Base-by-base conservation (phyloP, 2,888 invertebrate species). In the Cataglyphis cursor region DNA sequence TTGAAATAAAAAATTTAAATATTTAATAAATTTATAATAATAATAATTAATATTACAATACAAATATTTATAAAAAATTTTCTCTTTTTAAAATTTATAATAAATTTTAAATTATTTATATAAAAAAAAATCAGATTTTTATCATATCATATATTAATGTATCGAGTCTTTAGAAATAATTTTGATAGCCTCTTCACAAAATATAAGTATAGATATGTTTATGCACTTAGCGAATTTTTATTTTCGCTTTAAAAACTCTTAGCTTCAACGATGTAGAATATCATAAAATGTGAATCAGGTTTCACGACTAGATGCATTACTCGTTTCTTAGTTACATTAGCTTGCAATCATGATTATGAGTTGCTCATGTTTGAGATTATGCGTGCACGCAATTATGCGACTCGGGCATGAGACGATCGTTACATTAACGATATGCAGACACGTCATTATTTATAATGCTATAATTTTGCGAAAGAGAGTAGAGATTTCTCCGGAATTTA, bases 381-480 rank as follows among this genome's bases (percentile, higher is more conserved):
- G 38, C 0, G 73, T 31, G 31, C 73, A 12, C 51, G 74, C 48
- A 24, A 41, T 35, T 28, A 21, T 24, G 35, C 31, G 65, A 54
- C 24, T 74, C 44, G 41, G n/a, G n/a, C n/a, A n/a, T 41, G 68
- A 48, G 41, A 59, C 24, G 75, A 24, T 54, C 15, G 10, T 44
- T 44, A 73, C 41, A 41, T 44, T 61, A 59, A 64, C 57, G 57
- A 44, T 44, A 68, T 15, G 78, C 78, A 44, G 41, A 4, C 66
- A 28, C 21, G 48, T 21, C n/a, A 8, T 66, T 41, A 54, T 66
- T 41, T 41, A 24, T 65, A 51, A 38, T 44, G 1, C 59, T 44
- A 41, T 44, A 68, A 68, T 68, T 66, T 78, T 12, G 6, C 57
- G 59, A 57, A 21, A n/a, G 35, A n/a, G 35, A 64, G 68, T 31